A percentile compares a stretch with the other conserved stretches of the same genome.
Evolutionary conservation across 2,113 vertebrate species (phyloP).

Genomic region (Holacanthus passer): DNA sequence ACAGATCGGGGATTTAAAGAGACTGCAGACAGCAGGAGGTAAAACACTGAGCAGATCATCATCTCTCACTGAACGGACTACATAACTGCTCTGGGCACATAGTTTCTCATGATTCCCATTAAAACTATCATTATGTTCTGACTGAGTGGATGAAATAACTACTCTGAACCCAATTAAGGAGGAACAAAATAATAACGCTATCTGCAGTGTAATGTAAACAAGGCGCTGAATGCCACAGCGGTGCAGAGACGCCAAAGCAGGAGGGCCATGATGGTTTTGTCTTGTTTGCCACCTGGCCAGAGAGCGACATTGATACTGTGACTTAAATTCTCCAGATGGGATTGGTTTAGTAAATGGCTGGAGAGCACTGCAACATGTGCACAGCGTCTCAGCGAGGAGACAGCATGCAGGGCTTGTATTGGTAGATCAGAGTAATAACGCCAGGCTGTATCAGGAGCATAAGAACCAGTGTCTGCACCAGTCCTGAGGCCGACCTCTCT

Average conservation of each 20-base stretch:
- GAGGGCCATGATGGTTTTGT: conserved; percentile 36
- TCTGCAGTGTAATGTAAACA: conserved; percentile 46
- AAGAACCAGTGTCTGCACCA: not conserved
- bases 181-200: conserved; percentile 53
- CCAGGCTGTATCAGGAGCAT: not conserved
- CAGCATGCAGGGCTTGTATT: conserved; percentile 17
- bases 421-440: conserved; percentile 30
- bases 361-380: conserved; percentile 32
- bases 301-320: conserved; percentile 46
- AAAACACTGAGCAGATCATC: conserved; percentile 57
- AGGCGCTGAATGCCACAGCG: conserved; percentile 12
- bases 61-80: conserved; percentile 38
- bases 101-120: conserved; percentile 51
- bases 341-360: conserved; percentile 44
- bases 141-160: conserved; percentile 55
- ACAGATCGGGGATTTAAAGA: conserved; percentile 48
- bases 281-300: conserved; percentile 48
- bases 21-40: conserved; percentile 31
- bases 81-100: conserved; percentile 32
- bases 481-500: not conserved
- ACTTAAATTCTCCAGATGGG: conserved; percentile 59
- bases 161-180: conserved; percentile 58
- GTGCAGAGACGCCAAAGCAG: conserved; percentile 44
- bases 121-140: conserved; percentile 59
- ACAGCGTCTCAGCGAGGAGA: conserved; percentile 30